These are phyloP conservation scores for Mormyrus proboscirostris DNA, from an alignment of 2,797 vertebrate species.

Conservation along the genomic window DNA sequence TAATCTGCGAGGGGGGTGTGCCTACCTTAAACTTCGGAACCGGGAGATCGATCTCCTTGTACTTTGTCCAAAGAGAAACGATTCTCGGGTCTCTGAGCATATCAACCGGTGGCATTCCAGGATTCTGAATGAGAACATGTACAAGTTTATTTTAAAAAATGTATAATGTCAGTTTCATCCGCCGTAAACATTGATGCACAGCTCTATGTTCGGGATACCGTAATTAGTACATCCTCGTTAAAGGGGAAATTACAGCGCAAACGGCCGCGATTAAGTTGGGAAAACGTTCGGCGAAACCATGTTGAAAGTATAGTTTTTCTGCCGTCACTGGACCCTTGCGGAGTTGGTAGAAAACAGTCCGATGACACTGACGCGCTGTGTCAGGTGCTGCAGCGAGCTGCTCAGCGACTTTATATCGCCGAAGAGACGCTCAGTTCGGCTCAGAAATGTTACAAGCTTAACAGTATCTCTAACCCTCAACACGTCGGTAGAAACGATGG, in stretches of 20 bases:
- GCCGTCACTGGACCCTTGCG: not conserved
- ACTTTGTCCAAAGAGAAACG: constrained; percentile 94
- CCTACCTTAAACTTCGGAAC: constrained; percentile 96
- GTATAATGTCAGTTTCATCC: not conserved
- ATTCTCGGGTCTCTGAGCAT: constrained; percentile 91
- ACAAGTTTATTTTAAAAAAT: not conserved
- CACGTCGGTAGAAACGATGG: constrained; percentile 34
- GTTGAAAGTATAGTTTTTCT: not conserved
- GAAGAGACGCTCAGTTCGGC: not conserved
- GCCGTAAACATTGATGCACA: not conserved
- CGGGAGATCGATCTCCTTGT: constrained; percentile 90
- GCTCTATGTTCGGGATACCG: not conserved
- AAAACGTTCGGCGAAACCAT: not conserved
- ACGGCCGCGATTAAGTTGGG: not conserved
- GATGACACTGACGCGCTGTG: constrained; percentile 48
- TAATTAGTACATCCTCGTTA: too few species aligned
- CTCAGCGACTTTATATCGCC: not conserved
- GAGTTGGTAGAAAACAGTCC: not conserved
- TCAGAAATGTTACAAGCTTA: constrained; percentile 17
- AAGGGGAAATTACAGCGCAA: not conserved
- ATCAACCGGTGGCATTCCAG: constrained; percentile 87
- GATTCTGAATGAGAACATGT: constrained; percentile 65
- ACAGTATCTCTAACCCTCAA: not conserved
- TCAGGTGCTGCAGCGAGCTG: constrained; percentile 42
- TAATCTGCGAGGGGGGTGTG: constrained; percentile 35